phyloP scores from a whole-genome alignment of 92 coral and sea anemone species.

The Scolanthus callimorphus region DNA sequence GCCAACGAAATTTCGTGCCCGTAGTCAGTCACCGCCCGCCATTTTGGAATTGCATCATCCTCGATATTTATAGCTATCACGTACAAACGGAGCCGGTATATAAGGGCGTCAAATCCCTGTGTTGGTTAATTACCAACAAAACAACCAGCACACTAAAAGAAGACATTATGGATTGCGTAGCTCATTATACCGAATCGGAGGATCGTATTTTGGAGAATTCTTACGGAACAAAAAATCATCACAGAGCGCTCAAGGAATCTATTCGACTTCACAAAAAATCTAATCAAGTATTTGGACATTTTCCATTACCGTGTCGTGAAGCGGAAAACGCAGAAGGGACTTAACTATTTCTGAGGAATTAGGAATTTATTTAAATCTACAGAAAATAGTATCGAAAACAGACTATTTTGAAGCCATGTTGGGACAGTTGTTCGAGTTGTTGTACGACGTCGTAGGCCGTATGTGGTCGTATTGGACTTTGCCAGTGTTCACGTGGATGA shows the following conservation, averaged over 20 bases:
- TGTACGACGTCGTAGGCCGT: background rate
- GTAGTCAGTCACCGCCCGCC: conserved; percentile 5
- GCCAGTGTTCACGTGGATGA: background rate
- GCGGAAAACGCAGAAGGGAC: background rate
- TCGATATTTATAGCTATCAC: background rate
- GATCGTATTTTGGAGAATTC: background rate
- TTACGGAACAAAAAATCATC: background rate
- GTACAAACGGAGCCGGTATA: conserved; percentile 2
- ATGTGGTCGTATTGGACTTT: background rate
- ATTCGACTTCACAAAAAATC: background rate
- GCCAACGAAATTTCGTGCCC: background rate
- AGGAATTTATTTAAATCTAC: background rate
- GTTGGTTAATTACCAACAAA: conserved; percentile 6
- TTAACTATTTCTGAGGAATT: background rate
- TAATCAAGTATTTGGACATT: background rate
- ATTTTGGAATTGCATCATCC: conserved; percentile 5
- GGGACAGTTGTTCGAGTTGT: background rate
- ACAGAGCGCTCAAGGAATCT: background rate
- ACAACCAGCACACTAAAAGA: background rate
- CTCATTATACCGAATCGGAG: background rate
- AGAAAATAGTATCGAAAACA: background rate
- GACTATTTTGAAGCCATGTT: background rate
- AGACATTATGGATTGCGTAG: conserved; percentile 8
- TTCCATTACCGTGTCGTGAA: too few relatives aligned
- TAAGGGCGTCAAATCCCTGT: background rate